Base-by-base conservation (phyloP, 2,797 vertebrate species). In the Sebastolobus altivelis region DNA sequence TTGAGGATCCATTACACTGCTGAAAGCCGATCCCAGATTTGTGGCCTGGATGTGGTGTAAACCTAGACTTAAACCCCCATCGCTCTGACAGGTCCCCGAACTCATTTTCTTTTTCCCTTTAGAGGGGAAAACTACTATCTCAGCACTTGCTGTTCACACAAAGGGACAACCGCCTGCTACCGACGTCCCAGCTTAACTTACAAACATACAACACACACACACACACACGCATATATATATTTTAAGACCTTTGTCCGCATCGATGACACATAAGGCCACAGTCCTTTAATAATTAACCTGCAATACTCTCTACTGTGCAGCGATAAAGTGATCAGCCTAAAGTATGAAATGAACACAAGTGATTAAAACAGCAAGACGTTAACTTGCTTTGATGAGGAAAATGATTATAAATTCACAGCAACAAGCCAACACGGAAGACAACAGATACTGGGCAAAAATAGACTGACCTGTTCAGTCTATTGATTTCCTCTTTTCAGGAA, bases 251-350 rank as follows among this genome's bases (percentile, higher is more conserved):
- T 94, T 90, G 90, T 88, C 88, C 84, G 72, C 74, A 59, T 56
- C 78, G 88, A 85, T 86, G 79, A 81, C 75, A 91, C 75, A 89
- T 84, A 91, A 82, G 76, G 90, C 66, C 76, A 74, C 37, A 83
- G 86, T 87, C 87, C 61, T 82, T 97, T 93, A 96, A 97, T 97
- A 95, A 97, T 96, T 96, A 93, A 96, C 93, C 84, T 90, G 85
- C 35, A 59, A 46, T 78, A 85, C 59, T 38, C 82, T 85, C 38
- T 63, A 37, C 37, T 49, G 55, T 54, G 49, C 25, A n/a, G 84
- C 29, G 54, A 73, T 38, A 63, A 65, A 69, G 18, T 18, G 33
- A 37, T 40, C n/a, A 2, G 10, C 46, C 2, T 56, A 27, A 67
- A 75, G 29, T 27, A 72, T 33, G 25, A 54, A 31, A 63, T 11